Evolutionary conservation across 2,888 invertebrate genomes (phyloP).

Genomic region (Linnaemya tessellans): DNA sequence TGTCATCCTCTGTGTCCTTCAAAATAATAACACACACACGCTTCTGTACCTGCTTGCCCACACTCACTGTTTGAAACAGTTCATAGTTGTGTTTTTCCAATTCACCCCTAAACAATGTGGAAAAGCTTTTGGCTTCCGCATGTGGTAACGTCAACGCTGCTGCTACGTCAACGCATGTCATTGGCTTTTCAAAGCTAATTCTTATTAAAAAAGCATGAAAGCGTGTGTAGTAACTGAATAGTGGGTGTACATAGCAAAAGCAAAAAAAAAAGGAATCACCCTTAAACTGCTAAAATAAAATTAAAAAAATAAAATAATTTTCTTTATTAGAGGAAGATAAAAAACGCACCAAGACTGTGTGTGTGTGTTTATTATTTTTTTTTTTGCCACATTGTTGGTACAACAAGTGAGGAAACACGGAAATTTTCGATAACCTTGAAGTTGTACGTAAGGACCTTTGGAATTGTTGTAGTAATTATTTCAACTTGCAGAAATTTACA

Average conservation of each 20-base stretch:
- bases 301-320: background rate
- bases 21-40: slow-evolving; percentile 28
- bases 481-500: background rate
- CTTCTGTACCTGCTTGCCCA: background rate
- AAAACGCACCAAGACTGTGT: slow-evolving; percentile 16
- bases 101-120: background rate
- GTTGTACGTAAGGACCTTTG: slow-evolving; percentile 54
- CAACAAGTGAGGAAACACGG: slow-evolving; percentile 24
- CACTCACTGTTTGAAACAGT: background rate
- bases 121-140: slow-evolving; percentile 54
- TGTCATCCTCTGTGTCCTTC: slow-evolving; percentile 23
- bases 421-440: slow-evolving; percentile 63
- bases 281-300: slow-evolving; percentile 40
- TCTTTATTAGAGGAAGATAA: background rate
- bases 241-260: background rate
- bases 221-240: background rate
- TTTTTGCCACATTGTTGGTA: background rate
- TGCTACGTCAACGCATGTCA: slow-evolving; percentile 66
- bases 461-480: slow-evolving; percentile 24
- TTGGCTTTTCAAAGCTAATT: slow-evolving; percentile 57
- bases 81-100: background rate
- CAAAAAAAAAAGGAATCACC: slow-evolving; percentile 33
- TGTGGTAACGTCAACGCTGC: slow-evolving; percentile 12
- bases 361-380: too few species aligned
- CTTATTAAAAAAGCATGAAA: background rate